Conservation (phyloP, 1,140 invertebrate genomes). For the Lordiphosa stackelbergi region DNA sequence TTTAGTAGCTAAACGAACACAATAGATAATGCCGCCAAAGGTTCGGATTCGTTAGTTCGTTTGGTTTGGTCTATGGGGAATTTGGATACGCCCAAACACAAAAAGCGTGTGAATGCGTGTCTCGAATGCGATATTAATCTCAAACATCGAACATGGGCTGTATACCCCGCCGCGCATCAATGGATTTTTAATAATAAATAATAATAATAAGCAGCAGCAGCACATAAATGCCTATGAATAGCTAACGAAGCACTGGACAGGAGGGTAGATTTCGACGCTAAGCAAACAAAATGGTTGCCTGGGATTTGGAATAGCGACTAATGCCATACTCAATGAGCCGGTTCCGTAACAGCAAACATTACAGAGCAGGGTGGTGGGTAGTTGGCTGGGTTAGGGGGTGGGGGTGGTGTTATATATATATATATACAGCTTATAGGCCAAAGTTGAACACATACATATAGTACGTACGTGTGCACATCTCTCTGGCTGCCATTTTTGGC, state of each 20-base stretch:
- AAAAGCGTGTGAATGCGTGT: conserved; percentile 72
- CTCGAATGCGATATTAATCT: conserved; percentile 67
- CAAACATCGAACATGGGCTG: conserved; percentile 6
- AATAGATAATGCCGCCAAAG: conserved; percentile 61
- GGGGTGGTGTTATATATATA: conserved; percentile 1
- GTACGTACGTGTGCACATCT: conserved; percentile 19
- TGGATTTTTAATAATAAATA: conserved; percentile 70
- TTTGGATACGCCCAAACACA: conserved; percentile 64
- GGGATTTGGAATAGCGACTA: conserved; percentile 5
- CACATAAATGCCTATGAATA: conserved; percentile 56
- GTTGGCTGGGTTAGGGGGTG: background rate
- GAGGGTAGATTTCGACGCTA: conserved; percentile 22
- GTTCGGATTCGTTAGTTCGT: conserved; percentile 29
- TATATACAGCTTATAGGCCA: conserved; percentile 56
- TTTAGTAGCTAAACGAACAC: conserved; percentile 47
- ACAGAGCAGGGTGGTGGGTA: conserved; percentile 1
- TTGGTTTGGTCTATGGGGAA: conserved; percentile 54
- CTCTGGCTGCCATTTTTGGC: conserved; percentile 40
- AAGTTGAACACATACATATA: conserved; percentile 47
- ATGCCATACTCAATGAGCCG: conserved; percentile 30
- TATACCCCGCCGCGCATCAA: conserved; percentile 44
- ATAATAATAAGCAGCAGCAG: conserved; percentile 36
- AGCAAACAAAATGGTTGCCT: conserved; percentile 47
- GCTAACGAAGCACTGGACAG: conserved; percentile 13
- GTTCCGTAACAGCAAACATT: conserved; percentile 38